phyloP scores from a whole-genome alignment of 2,888 invertebrate species.

The Synergus umbraculus region DNA sequence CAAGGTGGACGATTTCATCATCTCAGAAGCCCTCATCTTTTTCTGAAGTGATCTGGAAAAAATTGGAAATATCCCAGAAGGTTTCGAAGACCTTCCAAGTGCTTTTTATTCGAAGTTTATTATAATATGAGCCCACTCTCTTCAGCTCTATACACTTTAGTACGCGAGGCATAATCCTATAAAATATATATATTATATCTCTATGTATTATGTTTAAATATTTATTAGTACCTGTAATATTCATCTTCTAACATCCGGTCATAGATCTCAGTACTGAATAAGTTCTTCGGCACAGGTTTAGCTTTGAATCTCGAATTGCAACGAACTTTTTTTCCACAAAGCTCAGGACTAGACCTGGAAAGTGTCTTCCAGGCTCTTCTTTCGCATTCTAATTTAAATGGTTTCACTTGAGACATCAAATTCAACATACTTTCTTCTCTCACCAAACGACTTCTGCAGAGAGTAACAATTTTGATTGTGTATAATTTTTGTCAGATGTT shows the following conservation, averaged over 20 bases:
- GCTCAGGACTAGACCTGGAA: conserved; percentile 74
- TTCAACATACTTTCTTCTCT: conserved; percentile 73
- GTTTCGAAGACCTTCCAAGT: not conserved
- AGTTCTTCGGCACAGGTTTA: conserved; percentile 84
- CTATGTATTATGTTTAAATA: no score
- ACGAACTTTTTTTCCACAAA: conserved; percentile 56
- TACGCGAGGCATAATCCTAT: no score
- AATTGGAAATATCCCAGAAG: not conserved
- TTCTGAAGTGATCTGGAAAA: conserved; percentile 76
- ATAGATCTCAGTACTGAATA: conserved; percentile 85
- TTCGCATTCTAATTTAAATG: conserved; percentile 74
- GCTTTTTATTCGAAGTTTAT: not conserved
- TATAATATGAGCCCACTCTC: not conserved
- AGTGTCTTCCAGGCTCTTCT: conserved; percentile 69
- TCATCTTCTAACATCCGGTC: conserved; percentile 86
- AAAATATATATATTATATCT: no score
- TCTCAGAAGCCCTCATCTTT: conserved; percentile 84
- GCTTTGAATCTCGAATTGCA: conserved; percentile 79
- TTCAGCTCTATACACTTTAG: no score
- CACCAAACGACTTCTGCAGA: conserved; percentile 70
- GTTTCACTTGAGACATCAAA: conserved; percentile 73
- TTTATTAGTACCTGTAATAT: conserved; percentile 81
- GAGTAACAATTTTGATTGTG: not conserved
- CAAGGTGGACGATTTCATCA: conserved; percentile 82
- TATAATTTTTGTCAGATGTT: not conserved